phyloP scores from a whole-genome alignment of 2,797 vertebrate genomes.

The Pterois miles region DNA sequence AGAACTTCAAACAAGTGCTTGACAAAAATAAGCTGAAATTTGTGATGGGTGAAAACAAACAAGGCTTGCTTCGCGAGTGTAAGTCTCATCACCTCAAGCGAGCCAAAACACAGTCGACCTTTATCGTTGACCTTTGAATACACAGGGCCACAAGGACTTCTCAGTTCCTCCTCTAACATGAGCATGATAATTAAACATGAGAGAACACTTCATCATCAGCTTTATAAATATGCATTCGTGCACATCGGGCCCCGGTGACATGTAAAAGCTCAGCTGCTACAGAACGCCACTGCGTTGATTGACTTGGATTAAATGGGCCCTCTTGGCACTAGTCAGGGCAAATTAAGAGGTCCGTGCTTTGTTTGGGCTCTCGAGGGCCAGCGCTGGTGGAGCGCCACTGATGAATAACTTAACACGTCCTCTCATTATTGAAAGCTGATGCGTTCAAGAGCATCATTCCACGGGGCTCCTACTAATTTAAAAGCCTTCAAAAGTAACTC shows the following conservation, averaged over 20 bases:
- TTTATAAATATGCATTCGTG: conserved; percentile 65
- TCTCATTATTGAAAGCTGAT: conserved; percentile 67
- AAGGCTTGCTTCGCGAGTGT: background rate
- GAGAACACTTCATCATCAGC: conserved; percentile 40
- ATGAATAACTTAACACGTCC: conserved; percentile 74
- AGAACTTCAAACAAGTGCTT: background rate
- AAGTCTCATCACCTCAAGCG: background rate
- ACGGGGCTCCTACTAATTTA: conserved; percentile 36
- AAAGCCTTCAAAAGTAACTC: conserved; percentile 61
- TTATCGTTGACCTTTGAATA: conserved; percentile 16
- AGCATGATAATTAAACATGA: conserved; percentile 56
- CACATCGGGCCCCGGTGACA: conserved; percentile 27
- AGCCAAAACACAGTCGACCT: background rate
- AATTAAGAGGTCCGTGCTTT: conserved; percentile 55
- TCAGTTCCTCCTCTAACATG: conserved; percentile 15
- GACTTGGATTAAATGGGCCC: conserved; percentile 61
- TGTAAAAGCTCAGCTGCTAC: conserved; percentile 30
- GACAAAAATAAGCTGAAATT: background rate
- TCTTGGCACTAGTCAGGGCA: conserved; percentile 54
- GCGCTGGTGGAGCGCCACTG: conserved; percentile 36
- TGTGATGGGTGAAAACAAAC: background rate
- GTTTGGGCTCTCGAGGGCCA: conserved; percentile 48
- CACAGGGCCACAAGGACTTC: background rate
- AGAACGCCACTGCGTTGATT: conserved; percentile 49
- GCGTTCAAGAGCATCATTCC: conserved; percentile 55